Conservation (phyloP, 2,113 vertebrate genomes). For the Eolophus roseicapilla region DNA sequence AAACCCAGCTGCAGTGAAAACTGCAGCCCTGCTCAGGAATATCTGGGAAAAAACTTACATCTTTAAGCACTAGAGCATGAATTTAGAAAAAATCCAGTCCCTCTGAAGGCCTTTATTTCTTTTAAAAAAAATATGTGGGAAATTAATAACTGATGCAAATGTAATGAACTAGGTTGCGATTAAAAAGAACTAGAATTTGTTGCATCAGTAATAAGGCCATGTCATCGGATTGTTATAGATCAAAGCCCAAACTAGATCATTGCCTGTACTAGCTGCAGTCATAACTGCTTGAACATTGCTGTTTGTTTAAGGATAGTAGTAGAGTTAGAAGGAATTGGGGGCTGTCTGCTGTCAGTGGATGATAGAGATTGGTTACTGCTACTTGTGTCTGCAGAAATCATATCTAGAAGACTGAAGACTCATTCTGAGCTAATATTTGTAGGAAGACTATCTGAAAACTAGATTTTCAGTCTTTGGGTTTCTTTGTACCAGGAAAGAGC, state of each 20-base stretch:
- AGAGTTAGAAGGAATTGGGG: not conserved
- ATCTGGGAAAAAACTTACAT: not conserved
- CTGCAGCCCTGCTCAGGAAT: not conserved
- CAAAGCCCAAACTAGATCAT: not conserved
- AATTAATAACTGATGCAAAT: conserved; percentile 11
- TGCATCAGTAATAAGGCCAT: not conserved
- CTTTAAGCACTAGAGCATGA: not conserved
- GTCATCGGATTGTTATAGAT: not conserved
- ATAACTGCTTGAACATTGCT: accelerated
- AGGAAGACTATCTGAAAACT: not conserved
- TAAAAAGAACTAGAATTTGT: conserved; percentile 2
- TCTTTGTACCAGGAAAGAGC: not conserved
- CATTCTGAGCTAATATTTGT: not conserved
- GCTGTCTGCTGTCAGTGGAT: not conserved
- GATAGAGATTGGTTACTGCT: not conserved
- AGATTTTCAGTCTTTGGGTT: not conserved
- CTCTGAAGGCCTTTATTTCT: not conserved
- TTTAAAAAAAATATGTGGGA: not conserved
- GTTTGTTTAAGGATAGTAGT: not conserved
- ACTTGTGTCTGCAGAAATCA: not conserved
- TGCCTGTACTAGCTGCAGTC: not conserved
- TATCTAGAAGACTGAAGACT: not conserved
- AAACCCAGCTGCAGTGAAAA: not conserved
- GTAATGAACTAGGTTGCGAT: not conserved
- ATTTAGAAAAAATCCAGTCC: not conserved